Evolutionary conservation across 2,113 vertebrate species (phyloP), one percentile per base, ranked within the genome.

Genomic region (Sceloporus tristichus): DNA sequence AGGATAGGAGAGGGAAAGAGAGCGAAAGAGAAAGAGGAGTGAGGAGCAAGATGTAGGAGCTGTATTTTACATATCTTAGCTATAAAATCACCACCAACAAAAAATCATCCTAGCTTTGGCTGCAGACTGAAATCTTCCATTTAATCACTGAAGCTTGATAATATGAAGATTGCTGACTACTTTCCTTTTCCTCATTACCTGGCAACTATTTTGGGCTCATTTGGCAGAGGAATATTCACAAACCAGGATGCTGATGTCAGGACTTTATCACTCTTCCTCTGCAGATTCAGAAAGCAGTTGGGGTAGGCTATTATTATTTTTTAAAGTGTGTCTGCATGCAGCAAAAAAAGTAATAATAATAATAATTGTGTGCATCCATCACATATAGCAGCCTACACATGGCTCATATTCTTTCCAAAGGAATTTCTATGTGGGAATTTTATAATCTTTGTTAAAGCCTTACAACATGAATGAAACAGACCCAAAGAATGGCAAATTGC

Each of bases 181-280:
- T 65, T 77, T 85, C 16, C 34, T 85, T 77, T 34, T 85, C 73
- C 23, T 85, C 34, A 62, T 85, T 85, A 23, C 59, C 77, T 77
- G 84, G 73, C 34, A 85, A 77, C 29, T 19, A 74, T 29, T 59
- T 59, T 16, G 27, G 59, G 25, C 38, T 85, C 25, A 66, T n/a
- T 56, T 77, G 75, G 73, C 56, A 77, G 38, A 62, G 65, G 5
- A 85, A 40, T 34, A 42, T 38, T 78, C 40, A 78, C 23, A 78
- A 86, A 48, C 5, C 19, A 76, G 16, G 34, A 7, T 65, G 56
- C 25, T 65, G 73, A 48, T 48, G 9, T 85, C 38, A 23, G 16
- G 59, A 42, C 65, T 38, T 53, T 74, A 54, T 19, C 29, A 4
- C 53, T 78, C 21, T 25, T 78, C 40, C 25, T 38, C 40, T 68